Percentiles rank a stretch among this genome's conserved stretches.
Evolutionary conservation across 2,888 invertebrate species (phyloP).

Genomic region (Hirudinaria manillensis): DNA sequence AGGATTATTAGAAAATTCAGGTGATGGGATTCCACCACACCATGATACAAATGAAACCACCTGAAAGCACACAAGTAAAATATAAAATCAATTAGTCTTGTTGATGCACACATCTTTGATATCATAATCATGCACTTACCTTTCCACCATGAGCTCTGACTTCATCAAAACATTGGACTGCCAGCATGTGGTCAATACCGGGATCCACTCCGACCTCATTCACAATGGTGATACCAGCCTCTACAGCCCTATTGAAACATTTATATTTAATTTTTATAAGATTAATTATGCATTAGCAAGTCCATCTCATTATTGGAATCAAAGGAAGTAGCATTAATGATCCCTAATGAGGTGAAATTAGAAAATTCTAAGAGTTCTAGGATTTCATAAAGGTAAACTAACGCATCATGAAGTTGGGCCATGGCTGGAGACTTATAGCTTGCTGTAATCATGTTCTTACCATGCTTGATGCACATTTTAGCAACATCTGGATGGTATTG

Average conservation of each 20-base stretch:
- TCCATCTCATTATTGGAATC: neutral
- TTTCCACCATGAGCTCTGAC: slow-evolving; percentile 75
- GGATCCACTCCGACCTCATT: slow-evolving; percentile 97
- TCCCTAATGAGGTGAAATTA: no score
- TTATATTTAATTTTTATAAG: no score
- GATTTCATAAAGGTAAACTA: slow-evolving; percentile 45
- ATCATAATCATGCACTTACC: slow-evolving; percentile 45
- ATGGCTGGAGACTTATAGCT: slow-evolving; percentile 85
- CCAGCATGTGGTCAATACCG: slow-evolving; percentile 94
- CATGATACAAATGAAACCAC: slow-evolving; percentile 91
- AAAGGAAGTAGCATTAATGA: no score
- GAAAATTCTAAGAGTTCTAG: no score
- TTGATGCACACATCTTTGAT: neutral
- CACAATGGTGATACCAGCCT: slow-evolving; percentile 82
- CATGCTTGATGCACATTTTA: slow-evolving; percentile 74
- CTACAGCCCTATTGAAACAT: slow-evolving; percentile 64
- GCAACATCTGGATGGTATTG: slow-evolving; percentile 78
- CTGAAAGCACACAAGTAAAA: slow-evolving; percentile 41
- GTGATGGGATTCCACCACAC: slow-evolving; percentile 94
- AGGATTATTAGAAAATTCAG: slow-evolving; percentile 83
- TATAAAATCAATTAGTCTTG: neutral
- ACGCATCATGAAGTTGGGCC: slow-evolving; percentile 70
- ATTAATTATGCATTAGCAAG: neutral
- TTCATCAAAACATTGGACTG: slow-evolving; percentile 92
- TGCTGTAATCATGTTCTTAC: slow-evolving; percentile 89